Evolutionary conservation across 2,888 invertebrate genomes (phyloP).

Genomic region (Scrobipalpa atriplicella): DNA sequence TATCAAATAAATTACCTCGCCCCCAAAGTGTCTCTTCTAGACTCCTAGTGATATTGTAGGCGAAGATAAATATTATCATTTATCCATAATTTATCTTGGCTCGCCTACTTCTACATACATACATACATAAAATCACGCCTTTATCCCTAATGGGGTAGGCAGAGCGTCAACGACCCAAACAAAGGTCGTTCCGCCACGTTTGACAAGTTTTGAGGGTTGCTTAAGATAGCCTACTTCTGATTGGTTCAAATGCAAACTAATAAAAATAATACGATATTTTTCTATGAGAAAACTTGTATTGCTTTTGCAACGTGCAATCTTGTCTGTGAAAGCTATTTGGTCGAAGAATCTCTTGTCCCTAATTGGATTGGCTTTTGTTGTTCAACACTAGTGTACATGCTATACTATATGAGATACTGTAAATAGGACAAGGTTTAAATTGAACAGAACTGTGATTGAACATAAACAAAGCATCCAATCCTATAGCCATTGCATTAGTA

Average conservation of each 20-base stretch:
- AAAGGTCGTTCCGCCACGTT: too few relatives aligned
- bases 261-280: constrained; percentile 17
- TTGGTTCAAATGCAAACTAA: constrained; percentile 12
- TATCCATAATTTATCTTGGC: constrained; percentile 12
- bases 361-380: constrained; percentile 11
- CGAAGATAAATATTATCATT: constrained; percentile 10
- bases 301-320: constrained; percentile 4
- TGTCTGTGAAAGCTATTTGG: background rate
- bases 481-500: too few relatives aligned
- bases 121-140: too few relatives aligned
- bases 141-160: too few relatives aligned
- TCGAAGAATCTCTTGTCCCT: background rate
- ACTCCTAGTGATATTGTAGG: constrained; percentile 2
- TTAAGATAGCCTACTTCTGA: too few relatives aligned
- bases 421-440: background rate
- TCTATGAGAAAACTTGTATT: constrained; percentile 14
- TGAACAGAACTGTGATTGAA: too few relatives aligned
- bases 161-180: too few relatives aligned
- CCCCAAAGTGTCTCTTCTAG: background rate
- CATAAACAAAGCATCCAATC: too few relatives aligned
- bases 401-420: background rate
- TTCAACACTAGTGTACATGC: background rate
- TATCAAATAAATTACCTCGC: background rate
- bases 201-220: too few relatives aligned
- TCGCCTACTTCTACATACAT: constrained; percentile 1